phyloP scores from a whole-genome alignment of 2,113 vertebrate genomes.

The Sphyrna mokarran region DNA sequence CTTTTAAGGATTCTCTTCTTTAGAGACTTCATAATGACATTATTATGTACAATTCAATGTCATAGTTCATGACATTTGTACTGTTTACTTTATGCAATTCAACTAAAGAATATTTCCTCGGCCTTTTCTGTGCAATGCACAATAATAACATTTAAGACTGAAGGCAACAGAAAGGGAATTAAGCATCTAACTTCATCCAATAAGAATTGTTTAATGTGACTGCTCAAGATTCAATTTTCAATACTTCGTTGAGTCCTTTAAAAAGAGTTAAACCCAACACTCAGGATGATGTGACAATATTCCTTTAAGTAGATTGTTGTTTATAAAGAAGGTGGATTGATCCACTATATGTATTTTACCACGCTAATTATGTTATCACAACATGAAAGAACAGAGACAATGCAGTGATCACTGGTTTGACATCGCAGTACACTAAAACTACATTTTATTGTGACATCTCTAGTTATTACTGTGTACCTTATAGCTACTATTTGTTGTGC shows the following conservation, averaged over 20 bases:
- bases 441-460: neutral
- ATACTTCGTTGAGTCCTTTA: neutral
- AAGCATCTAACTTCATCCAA: neutral
- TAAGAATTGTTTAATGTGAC: neutral
- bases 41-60: neutral
- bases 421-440: neutral
- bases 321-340: neutral
- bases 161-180: neutral
- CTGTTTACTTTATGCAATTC: neutral
- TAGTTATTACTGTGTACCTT: neutral
- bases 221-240: no score
- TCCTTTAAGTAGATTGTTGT: neutral
- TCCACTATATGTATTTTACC: neutral
- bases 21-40: neutral
- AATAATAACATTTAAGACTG: neutral
- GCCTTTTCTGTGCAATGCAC: neutral
- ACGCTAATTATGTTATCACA: constrained; percentile 19
- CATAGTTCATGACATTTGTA: neutral
- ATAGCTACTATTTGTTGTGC: neutral
- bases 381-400: neutral
- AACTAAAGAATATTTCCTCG: neutral
- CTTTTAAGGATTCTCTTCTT: neutral
- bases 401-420: constrained; percentile 10
- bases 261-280: neutral
- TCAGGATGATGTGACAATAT: neutral